Percentiles rank a stretch among this genome's conserved stretches.
Evolutionary conservation across 2,888 invertebrate species (phyloP).

Genomic region (Lacanobia oleracea): DNA sequence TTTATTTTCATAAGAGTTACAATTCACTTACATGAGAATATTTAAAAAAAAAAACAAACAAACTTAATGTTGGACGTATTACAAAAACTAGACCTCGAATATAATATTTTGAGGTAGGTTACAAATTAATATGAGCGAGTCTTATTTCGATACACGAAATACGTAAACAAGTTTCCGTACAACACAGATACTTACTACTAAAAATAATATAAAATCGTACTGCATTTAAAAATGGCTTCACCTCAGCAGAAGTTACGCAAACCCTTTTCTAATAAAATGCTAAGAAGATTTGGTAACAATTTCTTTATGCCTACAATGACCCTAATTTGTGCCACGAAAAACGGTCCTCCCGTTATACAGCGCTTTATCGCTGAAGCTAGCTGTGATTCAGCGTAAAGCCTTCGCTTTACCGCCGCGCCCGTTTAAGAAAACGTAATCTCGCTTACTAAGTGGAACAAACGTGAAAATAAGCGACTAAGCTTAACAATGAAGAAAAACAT

Average conservation of each 20-base stretch:
- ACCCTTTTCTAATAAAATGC: too few relatives aligned
- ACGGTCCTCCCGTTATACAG: neutral
- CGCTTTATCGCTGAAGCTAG: slow-evolving; percentile 3
- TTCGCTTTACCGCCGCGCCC: neutral
- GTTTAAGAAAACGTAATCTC: slow-evolving; percentile 34
- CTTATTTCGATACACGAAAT: too few relatives aligned
- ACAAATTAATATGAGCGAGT: too few relatives aligned
- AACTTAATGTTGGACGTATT: too few relatives aligned
- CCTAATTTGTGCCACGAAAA: slow-evolving; percentile 3
- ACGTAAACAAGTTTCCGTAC: too few relatives aligned
- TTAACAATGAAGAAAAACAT: slow-evolving; percentile 12
- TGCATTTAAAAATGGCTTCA: neutral
- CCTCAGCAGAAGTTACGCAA: neutral
- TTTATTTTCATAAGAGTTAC: too few relatives aligned
- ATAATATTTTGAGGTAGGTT: too few relatives aligned
- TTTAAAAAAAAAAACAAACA: too few relatives aligned
- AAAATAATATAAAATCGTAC: too few relatives aligned
- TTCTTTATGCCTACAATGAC: neutral
- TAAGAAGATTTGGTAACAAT: neutral
- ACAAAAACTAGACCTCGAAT: too few relatives aligned
- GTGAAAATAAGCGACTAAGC: slow-evolving; percentile 21
- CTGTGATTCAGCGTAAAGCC: slow-evolving; percentile 7
- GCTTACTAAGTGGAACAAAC: slow-evolving; percentile 27
- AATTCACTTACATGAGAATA: too few relatives aligned
- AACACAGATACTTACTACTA: too few relatives aligned